These are phyloP conservation scores for Hetaerina americana DNA, from an alignment of 1,140 invertebrate species.

Conservation along the genomic window DNA sequence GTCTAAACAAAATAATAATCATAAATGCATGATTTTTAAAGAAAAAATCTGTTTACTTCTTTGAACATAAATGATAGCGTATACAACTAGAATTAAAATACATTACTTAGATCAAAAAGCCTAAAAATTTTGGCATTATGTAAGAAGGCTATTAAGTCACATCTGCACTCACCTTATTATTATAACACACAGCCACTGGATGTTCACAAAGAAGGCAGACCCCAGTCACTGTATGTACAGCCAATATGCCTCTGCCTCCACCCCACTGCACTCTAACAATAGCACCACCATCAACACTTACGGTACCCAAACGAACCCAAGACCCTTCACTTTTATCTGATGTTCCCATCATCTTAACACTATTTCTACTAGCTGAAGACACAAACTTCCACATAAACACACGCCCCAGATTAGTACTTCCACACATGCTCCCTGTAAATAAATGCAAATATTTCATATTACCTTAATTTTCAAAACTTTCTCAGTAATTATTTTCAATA, in stretches of 20 bases:
- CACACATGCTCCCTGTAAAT: conserved; percentile 50
- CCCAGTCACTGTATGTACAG: background rate
- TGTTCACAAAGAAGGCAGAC: background rate
- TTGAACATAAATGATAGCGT: too few species aligned
- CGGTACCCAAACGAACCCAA: background rate
- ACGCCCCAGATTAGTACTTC: conserved; percentile 80
- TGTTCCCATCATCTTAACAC: conserved; percentile 44
- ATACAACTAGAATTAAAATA: too few species aligned
- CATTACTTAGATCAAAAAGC: too few species aligned
- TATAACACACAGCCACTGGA: background rate
- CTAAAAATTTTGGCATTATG: too few species aligned
- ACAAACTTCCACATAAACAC: conserved; percentile 75
- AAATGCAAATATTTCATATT: too few species aligned
- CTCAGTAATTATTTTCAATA: too few species aligned
- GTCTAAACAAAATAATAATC: too few species aligned
- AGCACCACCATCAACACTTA: background rate
- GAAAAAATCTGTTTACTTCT: too few species aligned
- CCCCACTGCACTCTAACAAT: background rate
- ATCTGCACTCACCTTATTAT: background rate
- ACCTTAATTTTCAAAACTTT: too few species aligned
- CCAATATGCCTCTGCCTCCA: background rate
- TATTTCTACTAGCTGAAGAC: conserved; percentile 20
- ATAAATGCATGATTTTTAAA: too few species aligned
- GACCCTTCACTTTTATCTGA: conserved; percentile 21
- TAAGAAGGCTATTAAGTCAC: background rate